phyloP scores from a whole-genome alignment of 2,888 invertebrate genomes.

The Drosophila acutilabella region DNA sequence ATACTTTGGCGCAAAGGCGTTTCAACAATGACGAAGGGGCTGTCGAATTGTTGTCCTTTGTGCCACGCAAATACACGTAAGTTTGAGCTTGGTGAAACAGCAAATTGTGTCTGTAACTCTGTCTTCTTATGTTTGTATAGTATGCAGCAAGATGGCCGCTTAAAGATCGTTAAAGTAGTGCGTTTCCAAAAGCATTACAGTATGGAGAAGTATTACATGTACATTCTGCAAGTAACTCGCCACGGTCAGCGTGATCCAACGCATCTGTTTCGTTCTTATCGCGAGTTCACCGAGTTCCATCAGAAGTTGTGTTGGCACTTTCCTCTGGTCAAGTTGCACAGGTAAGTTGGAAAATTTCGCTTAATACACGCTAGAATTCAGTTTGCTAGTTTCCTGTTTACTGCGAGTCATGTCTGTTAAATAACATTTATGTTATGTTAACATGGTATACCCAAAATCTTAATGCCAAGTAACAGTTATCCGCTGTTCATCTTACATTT shows the following conservation, averaged over 20 bases:
- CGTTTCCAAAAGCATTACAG: constrained; percentile 97
- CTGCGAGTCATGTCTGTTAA: neutral
- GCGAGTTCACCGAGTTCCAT: constrained; percentile 98
- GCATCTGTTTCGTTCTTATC: constrained; percentile 96
- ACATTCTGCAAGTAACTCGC: constrained; percentile 93
- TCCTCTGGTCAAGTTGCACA: constrained; percentile 95
- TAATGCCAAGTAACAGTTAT: neutral
- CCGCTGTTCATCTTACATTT: no score
- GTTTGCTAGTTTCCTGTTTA: neutral
- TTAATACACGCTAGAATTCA: no score
- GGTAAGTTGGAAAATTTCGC: constrained; percentile 86
- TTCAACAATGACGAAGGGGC: constrained; percentile 94
- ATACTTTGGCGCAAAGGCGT: constrained; percentile 96
- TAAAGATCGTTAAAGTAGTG: constrained; percentile 93
- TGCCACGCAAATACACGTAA: constrained; percentile 97
- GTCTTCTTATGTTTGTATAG: constrained; percentile 85
- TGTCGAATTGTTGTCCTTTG: constrained; percentile 94
- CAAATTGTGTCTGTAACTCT: neutral
- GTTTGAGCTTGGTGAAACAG: constrained; percentile 73
- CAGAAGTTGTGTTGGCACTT: constrained; percentile 96
- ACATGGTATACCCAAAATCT: neutral
- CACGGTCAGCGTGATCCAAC: constrained; percentile 94
- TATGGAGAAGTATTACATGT: constrained; percentile 99
- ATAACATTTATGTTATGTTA: neutral
- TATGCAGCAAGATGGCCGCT: constrained; percentile 94